phyloP scores from a whole-genome alignment of 1,140 invertebrate genomes.

The Agraylea sexmaculata region DNA sequence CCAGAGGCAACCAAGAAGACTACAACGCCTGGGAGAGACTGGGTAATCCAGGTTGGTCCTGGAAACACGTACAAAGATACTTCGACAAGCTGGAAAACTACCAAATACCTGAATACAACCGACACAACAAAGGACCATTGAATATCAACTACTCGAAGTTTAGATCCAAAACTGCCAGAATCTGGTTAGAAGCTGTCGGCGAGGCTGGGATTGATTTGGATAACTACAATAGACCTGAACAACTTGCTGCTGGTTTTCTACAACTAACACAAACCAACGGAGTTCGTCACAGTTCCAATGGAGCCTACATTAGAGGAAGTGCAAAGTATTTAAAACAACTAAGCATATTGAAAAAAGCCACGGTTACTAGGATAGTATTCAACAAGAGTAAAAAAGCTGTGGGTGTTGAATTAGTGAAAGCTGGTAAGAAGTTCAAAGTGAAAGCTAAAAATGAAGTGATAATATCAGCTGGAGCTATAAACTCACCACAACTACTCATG shows the following conservation, averaged over 20 bases:
- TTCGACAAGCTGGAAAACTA: conserved; percentile 35
- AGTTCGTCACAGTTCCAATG: conserved; percentile 34
- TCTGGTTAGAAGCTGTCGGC: not conserved
- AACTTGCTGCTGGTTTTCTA: conserved; percentile 28
- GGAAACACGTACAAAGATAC: conserved; percentile 38
- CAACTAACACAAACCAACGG: conserved; percentile 26
- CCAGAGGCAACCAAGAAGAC: conserved; percentile 43
- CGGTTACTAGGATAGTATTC: conserved; percentile 52
- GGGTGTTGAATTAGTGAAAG: conserved; percentile 39
- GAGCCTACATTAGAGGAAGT: conserved; percentile 45
- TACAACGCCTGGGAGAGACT: conserved; percentile 46
- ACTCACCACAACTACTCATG: conserved; percentile 54
- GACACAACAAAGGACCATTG: conserved; percentile 1
- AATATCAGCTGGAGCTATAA: conserved; percentile 47
- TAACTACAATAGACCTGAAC: not conserved
- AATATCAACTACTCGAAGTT: not conserved
- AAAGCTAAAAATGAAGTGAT: conserved; percentile 51
- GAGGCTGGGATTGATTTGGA: conserved; percentile 4
- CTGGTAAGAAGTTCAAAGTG: conserved; percentile 28
- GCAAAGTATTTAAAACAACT: conserved; percentile 42
- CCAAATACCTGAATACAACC: not conserved
- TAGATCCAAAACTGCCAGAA: conserved; percentile 8
- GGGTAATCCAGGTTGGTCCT: conserved; percentile 46
- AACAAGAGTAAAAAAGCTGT: conserved; percentile 45
- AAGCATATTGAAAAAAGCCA: conserved; percentile 40